Evolutionary conservation across 2,797 vertebrate species (phyloP), one percentile per base, ranked within the genome.

Genomic region (Danio choprae): DNA sequence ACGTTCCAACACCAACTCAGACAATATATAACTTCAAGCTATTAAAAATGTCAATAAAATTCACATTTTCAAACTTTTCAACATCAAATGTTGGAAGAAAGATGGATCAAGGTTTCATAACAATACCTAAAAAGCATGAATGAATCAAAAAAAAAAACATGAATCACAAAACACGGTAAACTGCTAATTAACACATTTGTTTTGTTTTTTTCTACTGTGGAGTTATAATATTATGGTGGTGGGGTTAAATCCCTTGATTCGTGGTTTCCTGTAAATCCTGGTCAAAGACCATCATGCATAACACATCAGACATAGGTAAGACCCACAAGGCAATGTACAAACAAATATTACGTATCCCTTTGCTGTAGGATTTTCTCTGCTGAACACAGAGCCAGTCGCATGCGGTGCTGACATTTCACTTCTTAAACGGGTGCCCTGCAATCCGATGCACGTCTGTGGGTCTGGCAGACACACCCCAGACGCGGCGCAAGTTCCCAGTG

Each of bases 311-410:
- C 77, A 79, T 79, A 80, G 56, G 56, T 63, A 67, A 67, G 62
- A 82, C 82, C 38, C 74, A 82, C 83, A 86, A 78, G 72, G 75
- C 80, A 85, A 87, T 80, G 79, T 71, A 80, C 79, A 85, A 79
- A 83, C 68, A 48, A 72, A 77, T 41, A 36, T 79, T 40, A 50
- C 64, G 73, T 67, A 59, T 77, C 82, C 38, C 74, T 58, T 40
- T 68, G 58, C 79, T 41, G 44, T 67, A 50, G 36, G 65, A 73
- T 74, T 68, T 77, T 69, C 46, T 51, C 18, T 53, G 55, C 67
- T n/a, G 60, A 79, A 38, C 46, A 72, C 44, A 71, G 44, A 76
- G 48, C 43, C 48, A 71, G 63, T 67, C 67, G 44, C 48, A 67
- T 36, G 70, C 62, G 5, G 64, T 29, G 74, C 56, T 77, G 81